Percentiles rank a stretch among this genome's conserved stretches.
phyloP scores from a whole-genome alignment of 2,113 vertebrate species.

The Ariopsis seemanni region DNA sequence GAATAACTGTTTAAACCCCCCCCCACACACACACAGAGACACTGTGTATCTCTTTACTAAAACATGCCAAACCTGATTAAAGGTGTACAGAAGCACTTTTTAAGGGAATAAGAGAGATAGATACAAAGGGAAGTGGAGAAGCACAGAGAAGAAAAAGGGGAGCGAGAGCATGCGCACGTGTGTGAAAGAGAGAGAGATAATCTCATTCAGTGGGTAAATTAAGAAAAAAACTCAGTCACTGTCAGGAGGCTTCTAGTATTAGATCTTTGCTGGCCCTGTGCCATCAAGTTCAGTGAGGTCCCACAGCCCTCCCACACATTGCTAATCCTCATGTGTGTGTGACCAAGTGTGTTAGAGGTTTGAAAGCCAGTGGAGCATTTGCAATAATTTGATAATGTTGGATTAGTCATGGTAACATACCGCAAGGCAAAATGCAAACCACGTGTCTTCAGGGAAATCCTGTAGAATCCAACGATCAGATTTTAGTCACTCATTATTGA shows the following conservation, averaged over 20 bases:
- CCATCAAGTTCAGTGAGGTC: slow-evolving; percentile 65
- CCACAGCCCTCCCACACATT: slow-evolving; percentile 59
- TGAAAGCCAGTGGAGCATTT: slow-evolving; percentile 1
- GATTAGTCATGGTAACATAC: background rate
- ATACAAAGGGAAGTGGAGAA: background rate
- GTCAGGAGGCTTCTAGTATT: slow-evolving; percentile 54
- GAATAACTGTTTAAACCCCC: too few relatives aligned
- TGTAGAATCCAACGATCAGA: background rate
- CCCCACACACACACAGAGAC: background rate
- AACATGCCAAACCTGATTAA: background rate
- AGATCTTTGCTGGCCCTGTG: slow-evolving; percentile 57
- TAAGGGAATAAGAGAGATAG: background rate
- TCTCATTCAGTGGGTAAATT: slow-evolving; percentile 25
- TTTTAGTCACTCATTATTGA: background rate
- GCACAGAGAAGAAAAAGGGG: background rate
- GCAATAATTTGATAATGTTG: slow-evolving; percentile 12
- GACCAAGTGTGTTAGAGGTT: background rate
- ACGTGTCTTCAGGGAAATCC: background rate
- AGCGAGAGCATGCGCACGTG: background rate
- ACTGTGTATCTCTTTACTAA: background rate
- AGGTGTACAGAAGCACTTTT: too few relatives aligned
- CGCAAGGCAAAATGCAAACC: background rate
- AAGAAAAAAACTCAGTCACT: slow-evolving; percentile 27
- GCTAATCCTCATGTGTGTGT: slow-evolving; percentile 14
- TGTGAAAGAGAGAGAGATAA: slow-evolving; percentile 18